These are phyloP conservation scores for Bovichtus variegatus DNA, from an alignment of 2,797 vertebrate genomes.

Conservation along the genomic window DNA sequence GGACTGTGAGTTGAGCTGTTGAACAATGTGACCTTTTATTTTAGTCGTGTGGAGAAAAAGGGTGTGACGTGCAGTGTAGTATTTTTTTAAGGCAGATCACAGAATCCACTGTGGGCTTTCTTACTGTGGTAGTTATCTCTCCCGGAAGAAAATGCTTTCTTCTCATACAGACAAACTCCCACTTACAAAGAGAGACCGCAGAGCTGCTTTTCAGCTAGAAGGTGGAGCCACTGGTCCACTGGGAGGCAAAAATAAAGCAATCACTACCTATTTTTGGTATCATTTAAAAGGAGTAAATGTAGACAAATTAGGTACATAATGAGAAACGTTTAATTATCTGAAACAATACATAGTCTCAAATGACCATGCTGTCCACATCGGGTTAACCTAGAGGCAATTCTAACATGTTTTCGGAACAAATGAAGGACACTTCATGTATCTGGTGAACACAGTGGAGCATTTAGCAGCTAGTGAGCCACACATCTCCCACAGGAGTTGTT, in stretches of 20 bases:
- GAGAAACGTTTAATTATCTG: neutral
- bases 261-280: neutral
- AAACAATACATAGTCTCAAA: neutral
- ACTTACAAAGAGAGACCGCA: neutral
- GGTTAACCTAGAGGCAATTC: neutral
- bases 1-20: constrained; percentile 16
- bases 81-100: constrained; percentile 24
- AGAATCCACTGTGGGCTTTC: constrained; percentile 9
- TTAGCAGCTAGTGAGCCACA: neutral
- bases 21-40: constrained; percentile 16
- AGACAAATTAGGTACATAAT: neutral
- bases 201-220: constrained; percentile 1
- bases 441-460: neutral
- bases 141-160: constrained; percentile 7
- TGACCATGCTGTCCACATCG: neutral
- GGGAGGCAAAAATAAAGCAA: neutral
- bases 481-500: neutral
- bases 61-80: neutral
- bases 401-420: neutral
- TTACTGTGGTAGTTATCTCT: neutral
- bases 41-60: constrained; percentile 3
- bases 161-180: constrained; percentile 2
- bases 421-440: neutral
- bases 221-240: neutral
- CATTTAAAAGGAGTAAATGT: neutral